Conservation (phyloP, 2,113 vertebrate genomes). For the Dinomys branickii region DNA sequence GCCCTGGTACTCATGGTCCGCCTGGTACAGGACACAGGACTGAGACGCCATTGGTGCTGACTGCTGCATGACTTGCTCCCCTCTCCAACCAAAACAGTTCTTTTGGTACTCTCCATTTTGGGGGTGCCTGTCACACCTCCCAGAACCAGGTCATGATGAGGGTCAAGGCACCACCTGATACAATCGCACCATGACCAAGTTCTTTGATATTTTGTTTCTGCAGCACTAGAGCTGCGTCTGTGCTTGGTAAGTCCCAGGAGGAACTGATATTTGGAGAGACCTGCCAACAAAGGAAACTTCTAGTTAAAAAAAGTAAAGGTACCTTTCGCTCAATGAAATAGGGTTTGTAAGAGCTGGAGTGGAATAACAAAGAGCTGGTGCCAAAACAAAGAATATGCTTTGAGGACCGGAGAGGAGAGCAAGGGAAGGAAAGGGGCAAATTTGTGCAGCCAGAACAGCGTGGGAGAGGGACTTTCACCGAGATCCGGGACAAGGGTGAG, state of each 20-base stretch:
- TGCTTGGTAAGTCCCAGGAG: not conserved
- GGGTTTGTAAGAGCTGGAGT: not conserved
- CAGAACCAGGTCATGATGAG: not conserved
- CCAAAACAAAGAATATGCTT: not conserved
- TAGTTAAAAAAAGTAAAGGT: not conserved
- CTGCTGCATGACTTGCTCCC: not conserved
- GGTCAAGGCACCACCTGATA: not conserved
- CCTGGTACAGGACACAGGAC: not conserved
- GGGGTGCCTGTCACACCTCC: not conserved
- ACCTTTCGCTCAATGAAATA: not conserved
- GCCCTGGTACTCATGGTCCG: not conserved
- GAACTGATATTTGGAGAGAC: not conserved
- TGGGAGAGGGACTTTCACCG: not conserved
- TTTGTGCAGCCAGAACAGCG: not conserved
- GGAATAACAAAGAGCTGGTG: no score
- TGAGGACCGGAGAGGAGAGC: not conserved
- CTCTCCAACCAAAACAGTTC: not conserved
- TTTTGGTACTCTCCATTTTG: not conserved
- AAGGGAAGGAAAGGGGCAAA: not conserved
- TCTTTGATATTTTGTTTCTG: not conserved
- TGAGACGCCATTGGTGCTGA: accelerated
- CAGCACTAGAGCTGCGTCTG: not conserved
- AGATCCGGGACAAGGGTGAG: not conserved
- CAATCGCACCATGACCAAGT: not conserved
- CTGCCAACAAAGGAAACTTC: not conserved